phyloP scores from a whole-genome alignment of 2,797 vertebrate species.

The Lagocephalus sceleratus region DNA sequence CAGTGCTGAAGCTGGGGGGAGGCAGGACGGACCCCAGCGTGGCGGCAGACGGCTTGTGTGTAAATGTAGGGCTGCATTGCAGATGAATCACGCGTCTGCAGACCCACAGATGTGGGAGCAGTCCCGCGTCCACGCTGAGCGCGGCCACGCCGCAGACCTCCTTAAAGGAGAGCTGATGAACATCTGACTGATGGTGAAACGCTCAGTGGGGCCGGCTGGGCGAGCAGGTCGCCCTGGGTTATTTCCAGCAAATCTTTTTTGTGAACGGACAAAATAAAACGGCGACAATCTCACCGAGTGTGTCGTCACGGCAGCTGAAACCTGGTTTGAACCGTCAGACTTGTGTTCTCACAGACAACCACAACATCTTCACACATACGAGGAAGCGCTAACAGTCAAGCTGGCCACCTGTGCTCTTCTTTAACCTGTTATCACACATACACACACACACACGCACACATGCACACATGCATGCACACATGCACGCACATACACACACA shows the following conservation, averaged over 20 bases:
- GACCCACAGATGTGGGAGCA: conserved; percentile 14
- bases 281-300: not conserved
- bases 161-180: conserved; percentile 2
- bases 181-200: too few species aligned
- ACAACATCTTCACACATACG: conserved; percentile 47
- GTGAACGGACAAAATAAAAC: not conserved
- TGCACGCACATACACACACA: conserved; percentile 25
- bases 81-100: conserved; percentile 38
- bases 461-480: too few species aligned
- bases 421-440: conserved; percentile 34
- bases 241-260: conserved; percentile 13
- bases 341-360: conserved; percentile 19
- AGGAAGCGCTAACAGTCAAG: conserved; percentile 52
- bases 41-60: conserved; percentile 14
- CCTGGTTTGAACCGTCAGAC: conserved; percentile 20
- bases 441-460: conserved; percentile 25
- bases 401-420: conserved; percentile 50
- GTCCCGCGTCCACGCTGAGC: conserved; percentile 13
- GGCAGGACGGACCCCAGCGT: conserved; percentile 8
- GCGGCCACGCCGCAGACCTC: conserved; percentile 14
- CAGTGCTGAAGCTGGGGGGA: conserved; percentile 19
- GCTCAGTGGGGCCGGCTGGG: not conserved
- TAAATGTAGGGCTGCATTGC: conserved; percentile 38
- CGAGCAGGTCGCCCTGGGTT: conserved; percentile 11
- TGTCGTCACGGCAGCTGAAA: conserved; percentile 8